phyloP scores from a whole-genome alignment of 1,140 invertebrate species.

The Grapholita molesta region DNA sequence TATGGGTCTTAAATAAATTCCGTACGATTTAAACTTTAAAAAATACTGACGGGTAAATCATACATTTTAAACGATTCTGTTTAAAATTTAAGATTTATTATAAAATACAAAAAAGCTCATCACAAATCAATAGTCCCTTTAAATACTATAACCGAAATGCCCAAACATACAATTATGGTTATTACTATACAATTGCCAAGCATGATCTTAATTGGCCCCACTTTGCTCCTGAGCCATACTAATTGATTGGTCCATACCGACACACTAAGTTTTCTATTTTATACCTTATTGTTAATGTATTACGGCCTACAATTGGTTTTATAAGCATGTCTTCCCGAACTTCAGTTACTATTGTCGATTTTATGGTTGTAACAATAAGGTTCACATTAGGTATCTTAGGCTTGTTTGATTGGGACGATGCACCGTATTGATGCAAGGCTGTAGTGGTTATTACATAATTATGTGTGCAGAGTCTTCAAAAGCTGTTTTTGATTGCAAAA shows the following conservation, averaged over 20 bases:
- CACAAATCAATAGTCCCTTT: neutral
- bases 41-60: too few relatives aligned
- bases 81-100: too few relatives aligned
- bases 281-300: too few relatives aligned
- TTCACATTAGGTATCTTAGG: neutral
- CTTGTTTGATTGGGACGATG: neutral
- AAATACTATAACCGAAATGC: neutral
- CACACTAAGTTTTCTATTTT: too few relatives aligned
- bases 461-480: neutral
- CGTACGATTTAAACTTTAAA: too few relatives aligned
- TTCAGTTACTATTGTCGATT: neutral
- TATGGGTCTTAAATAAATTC: too few relatives aligned
- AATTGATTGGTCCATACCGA: neutral
- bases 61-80: too few relatives aligned
- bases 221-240: neutral
- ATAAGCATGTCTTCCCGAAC: too few relatives aligned
- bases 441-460: neutral
- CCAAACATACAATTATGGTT: neutral
- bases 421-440: conserved; percentile 9
- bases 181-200: neutral
- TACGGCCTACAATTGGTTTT: too few relatives aligned
- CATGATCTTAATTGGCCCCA: neutral
- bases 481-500: neutral
- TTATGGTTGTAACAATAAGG: neutral
- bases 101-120: neutral